phyloP scores from a whole-genome alignment of 2,888 invertebrate genomes.

The Lycaena phlaeas region DNA sequence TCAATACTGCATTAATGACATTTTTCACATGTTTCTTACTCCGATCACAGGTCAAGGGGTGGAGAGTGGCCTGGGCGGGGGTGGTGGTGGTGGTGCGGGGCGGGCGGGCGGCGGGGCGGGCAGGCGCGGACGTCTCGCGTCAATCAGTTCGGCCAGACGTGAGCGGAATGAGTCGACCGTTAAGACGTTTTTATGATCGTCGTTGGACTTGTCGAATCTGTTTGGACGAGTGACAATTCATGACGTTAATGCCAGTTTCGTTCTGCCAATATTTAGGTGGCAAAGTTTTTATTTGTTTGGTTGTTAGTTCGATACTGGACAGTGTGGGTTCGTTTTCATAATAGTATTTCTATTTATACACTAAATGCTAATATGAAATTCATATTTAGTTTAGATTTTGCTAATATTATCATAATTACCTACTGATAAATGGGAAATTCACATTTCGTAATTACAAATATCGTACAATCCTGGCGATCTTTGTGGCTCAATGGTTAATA shows the following conservation, averaged over 20 bases:
- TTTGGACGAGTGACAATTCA: conserved; percentile 3
- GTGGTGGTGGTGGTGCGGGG: conserved; percentile 21
- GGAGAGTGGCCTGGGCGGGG: conserved; percentile 24
- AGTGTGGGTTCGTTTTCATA: too few species aligned
- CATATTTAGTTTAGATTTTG: too few species aligned
- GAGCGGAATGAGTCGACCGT: conserved; percentile 51
- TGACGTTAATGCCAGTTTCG: conserved; percentile 1
- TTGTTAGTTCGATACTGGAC: too few species aligned
- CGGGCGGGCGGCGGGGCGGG: conserved; percentile 18
- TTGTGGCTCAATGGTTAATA: too few species aligned
- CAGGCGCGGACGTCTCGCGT: conserved; percentile 68
- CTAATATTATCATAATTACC: too few species aligned
- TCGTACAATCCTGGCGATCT: too few species aligned
- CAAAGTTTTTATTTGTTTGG: too few species aligned
- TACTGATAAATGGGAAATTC: too few species aligned
- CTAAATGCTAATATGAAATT: too few species aligned
- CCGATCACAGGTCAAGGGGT: conserved; percentile 54
- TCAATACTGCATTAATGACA: conserved; percentile 67
- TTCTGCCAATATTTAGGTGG: too few species aligned
- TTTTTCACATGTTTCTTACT: conserved; percentile 66
- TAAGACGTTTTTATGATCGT: conserved; percentile 46
- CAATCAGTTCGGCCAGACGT: conserved; percentile 68
- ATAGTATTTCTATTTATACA: too few species aligned
- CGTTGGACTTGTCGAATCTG: conserved; percentile 7
- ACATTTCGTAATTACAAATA: too few species aligned